Evolutionary conservation across 2,888 invertebrate genomes (phyloP).

Genomic region (Pachymerium ferrugineum): DNA sequence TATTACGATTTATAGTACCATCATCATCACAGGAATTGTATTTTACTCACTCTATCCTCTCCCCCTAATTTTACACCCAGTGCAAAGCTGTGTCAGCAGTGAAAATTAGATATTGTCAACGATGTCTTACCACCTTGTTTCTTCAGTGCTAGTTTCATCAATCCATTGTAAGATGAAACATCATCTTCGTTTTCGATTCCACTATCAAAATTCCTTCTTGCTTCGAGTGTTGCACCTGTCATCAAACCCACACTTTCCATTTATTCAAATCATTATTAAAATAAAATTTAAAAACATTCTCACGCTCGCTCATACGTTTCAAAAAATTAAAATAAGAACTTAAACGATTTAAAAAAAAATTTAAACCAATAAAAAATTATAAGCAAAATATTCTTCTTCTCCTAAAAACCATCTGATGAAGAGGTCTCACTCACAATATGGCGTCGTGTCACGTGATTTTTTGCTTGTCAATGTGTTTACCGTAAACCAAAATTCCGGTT

Average conservation of each 20-base stretch:
- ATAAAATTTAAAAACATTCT: no score
- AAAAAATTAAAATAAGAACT: no score
- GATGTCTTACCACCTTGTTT: constrained; percentile 61
- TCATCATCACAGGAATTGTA: no score
- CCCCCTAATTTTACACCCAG: no score
- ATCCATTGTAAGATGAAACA: constrained; percentile 3
- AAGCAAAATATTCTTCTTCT: not conserved
- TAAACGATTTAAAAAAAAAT: no score
- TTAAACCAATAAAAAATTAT: no score
- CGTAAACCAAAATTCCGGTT: no score
- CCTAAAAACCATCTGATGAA: not conserved
- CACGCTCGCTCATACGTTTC: no score
- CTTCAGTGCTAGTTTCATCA: constrained; percentile 60
- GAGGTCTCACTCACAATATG: constrained; percentile 25
- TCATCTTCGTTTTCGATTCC: constrained; percentile 3
- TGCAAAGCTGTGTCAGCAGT: not conserved
- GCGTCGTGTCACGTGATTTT: constrained; percentile 22
- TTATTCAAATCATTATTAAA: no score
- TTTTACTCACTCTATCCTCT: no score
- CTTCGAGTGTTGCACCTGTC: constrained; percentile 16
- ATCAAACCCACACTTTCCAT: constrained; percentile 23
- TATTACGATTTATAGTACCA: no score
- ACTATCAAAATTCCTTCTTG: constrained; percentile 24
- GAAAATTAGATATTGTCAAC: not conserved
- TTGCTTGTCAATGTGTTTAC: not conserved